These are phyloP conservation scores for Styela plicata DNA, from an alignment of 23 tunicate genomes.

Conservation along the genomic window DNA sequence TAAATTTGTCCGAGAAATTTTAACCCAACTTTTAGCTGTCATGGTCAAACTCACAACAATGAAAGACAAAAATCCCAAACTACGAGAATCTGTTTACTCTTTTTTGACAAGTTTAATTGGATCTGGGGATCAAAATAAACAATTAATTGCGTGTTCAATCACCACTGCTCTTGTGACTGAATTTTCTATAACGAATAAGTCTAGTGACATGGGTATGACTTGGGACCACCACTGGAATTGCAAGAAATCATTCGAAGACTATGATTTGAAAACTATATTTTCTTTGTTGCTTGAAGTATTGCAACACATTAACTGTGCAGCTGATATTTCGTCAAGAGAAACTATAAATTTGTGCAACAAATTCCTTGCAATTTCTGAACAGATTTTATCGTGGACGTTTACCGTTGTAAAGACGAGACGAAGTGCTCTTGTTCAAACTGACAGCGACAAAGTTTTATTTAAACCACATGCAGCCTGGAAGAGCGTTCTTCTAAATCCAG, in stretches of 20 bases:
- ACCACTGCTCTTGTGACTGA: slow-evolving; percentile 51
- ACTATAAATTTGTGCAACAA: slow-evolving; percentile 15
- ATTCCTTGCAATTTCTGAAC: slow-evolving; percentile 42
- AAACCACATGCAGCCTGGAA: slow-evolving; percentile 51
- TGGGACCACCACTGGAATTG: slow-evolving; percentile 63
- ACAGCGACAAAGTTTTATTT: slow-evolving; percentile 33
- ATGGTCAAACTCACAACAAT: slow-evolving; percentile 65
- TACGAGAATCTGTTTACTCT: slow-evolving; percentile 36
- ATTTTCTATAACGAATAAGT: slow-evolving; percentile 64
- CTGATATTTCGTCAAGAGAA: not conserved
- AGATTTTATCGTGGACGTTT: slow-evolving; percentile 53
- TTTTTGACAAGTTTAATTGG: slow-evolving; percentile 32
- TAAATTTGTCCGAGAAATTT: slow-evolving; percentile 43
- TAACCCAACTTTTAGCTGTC: slow-evolving; percentile 49
- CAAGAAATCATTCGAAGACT: slow-evolving; percentile 60
- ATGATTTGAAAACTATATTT: slow-evolving; percentile 45
- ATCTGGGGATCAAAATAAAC: slow-evolving; percentile 41
- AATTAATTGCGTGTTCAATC: slow-evolving; percentile 59
- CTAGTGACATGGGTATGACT: slow-evolving; percentile 61
- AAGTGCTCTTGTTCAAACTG: slow-evolving; percentile 15
- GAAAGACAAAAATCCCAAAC: slow-evolving; percentile 19
- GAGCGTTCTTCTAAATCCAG: slow-evolving; percentile 40
- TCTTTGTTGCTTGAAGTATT: slow-evolving; percentile 44
- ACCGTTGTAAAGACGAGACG: slow-evolving; percentile 21
- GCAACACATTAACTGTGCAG: slow-evolving; percentile 22